These are phyloP conservation scores for Enteromius argenteus DNA, from an alignment of 2,797 vertebrate genomes.

Conservation along the genomic window DNA sequence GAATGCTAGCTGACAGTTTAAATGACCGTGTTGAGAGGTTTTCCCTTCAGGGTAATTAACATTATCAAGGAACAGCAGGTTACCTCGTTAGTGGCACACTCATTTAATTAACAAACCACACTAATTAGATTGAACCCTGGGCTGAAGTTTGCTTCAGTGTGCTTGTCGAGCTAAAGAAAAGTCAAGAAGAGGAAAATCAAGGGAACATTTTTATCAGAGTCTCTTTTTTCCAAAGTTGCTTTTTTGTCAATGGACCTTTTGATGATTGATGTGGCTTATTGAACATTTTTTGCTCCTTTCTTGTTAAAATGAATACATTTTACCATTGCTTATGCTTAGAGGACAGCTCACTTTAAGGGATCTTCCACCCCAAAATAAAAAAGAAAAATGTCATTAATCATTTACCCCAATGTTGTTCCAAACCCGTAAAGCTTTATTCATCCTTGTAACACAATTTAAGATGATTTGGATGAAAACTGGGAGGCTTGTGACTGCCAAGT, in stretches of 20 bases:
- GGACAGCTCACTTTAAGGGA: not conserved
- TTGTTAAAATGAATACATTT: constrained; percentile 9
- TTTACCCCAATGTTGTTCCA: too few species aligned
- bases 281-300: constrained; percentile 33
- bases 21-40: constrained; percentile 77
- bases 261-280: constrained; percentile 10
- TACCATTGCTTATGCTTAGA: not conserved
- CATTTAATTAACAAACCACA: constrained; percentile 80
- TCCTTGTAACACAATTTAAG: too few species aligned
- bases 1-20: constrained; percentile 79
- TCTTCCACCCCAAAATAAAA: too few species aligned
- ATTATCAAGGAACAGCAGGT: constrained; percentile 84
- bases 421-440: too few species aligned
- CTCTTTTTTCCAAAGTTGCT: not conserved
- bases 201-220: constrained; percentile 32
- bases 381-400: too few species aligned
- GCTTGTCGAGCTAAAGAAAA: constrained; percentile 56
- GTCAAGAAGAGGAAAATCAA: constrained; percentile 29
- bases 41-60: constrained; percentile 80
- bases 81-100: constrained; percentile 80
- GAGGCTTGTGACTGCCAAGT: too few species aligned
- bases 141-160: constrained; percentile 60
- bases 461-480: too few species aligned
- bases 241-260: constrained; percentile 22
- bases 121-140: constrained; percentile 73